phyloP scores from a whole-genome alignment of 2,797 vertebrate genomes.

The Coilia nasus region DNA sequence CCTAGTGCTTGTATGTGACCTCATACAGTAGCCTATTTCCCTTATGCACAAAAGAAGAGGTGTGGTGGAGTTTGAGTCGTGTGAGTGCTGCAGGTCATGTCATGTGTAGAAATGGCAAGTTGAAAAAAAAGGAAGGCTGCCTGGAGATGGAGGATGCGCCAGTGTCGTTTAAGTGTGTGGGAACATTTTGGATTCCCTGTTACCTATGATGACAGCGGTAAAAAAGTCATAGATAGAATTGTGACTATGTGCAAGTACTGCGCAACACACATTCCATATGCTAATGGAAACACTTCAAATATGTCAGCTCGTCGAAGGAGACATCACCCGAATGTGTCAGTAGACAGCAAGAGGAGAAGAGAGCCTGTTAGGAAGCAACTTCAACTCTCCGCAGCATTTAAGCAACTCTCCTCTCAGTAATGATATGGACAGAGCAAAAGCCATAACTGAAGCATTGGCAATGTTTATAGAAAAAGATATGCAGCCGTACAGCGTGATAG shows the following conservation, averaged over 20 bases:
- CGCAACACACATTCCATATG: not conserved
- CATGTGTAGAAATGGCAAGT: too few species aligned
- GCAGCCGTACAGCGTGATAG: too few species aligned
- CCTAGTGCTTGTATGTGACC: too few species aligned
- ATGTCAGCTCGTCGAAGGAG: not conserved
- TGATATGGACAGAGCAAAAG: not conserved
- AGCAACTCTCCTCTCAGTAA: not conserved
- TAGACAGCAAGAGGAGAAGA: not conserved
- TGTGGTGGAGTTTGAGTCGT: too few species aligned
- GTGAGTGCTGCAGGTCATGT: too few species aligned
- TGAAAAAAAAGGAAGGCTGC: too few species aligned
- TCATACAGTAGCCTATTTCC: too few species aligned
- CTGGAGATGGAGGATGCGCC: too few species aligned
- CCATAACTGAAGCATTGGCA: too few species aligned
- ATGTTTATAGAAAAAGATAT: too few species aligned
- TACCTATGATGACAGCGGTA: not conserved
- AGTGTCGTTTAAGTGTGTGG: too few species aligned
- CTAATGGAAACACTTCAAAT: not conserved
- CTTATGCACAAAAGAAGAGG: too few species aligned
- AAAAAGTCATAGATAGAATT: not conserved
- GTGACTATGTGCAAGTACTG: not conserved
- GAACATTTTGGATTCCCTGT: not conserved
- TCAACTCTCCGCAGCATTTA: not conserved
- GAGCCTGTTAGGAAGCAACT: not conserved
- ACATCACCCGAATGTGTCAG: not conserved